phyloP scores from a whole-genome alignment of 2,113 vertebrate genomes.

The Sceloporus undulatus region DNA sequence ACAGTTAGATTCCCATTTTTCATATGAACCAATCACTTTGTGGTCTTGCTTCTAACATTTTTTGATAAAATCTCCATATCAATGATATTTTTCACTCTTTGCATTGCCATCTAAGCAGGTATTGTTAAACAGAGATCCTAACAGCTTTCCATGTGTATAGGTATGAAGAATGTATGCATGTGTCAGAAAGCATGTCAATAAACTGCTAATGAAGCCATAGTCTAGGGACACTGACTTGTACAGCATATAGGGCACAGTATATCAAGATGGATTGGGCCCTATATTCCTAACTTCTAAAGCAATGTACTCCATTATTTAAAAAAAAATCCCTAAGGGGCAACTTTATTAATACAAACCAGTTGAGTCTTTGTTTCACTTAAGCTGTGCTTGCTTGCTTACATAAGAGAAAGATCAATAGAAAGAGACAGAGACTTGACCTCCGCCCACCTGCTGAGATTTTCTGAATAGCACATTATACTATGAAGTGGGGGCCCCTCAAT shows the following conservation, averaged over 20 bases:
- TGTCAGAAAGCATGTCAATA: background rate
- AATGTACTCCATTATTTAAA: background rate
- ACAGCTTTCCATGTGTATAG: background rate
- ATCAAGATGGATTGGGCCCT: background rate
- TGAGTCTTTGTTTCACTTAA: constrained; percentile 17
- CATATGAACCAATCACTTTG: fast-evolving
- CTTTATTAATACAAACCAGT: constrained; percentile 32
- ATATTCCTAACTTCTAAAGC: constrained; percentile 30
- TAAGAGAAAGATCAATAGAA: constrained; percentile 21
- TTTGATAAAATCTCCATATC: background rate
- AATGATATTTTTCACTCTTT: background rate
- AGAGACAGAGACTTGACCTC: constrained; percentile 37
- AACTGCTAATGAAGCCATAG: background rate
- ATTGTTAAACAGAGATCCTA: background rate
- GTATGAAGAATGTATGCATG: background rate
- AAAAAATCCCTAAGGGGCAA: constrained; percentile 19
- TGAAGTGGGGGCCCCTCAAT: background rate
- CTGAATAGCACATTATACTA: background rate
- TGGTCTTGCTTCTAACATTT: background rate
- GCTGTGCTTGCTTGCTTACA: constrained; percentile 14
- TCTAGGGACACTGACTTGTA: background rate
- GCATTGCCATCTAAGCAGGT: background rate
- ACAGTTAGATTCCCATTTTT: background rate
- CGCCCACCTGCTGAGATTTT: constrained; percentile 38
- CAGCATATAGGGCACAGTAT: background rate